Percentiles rank a stretch among this genome's conserved stretches.
Conservation (phyloP, 2,888 invertebrate species). For the Muschampia plurimacula region DNA sequence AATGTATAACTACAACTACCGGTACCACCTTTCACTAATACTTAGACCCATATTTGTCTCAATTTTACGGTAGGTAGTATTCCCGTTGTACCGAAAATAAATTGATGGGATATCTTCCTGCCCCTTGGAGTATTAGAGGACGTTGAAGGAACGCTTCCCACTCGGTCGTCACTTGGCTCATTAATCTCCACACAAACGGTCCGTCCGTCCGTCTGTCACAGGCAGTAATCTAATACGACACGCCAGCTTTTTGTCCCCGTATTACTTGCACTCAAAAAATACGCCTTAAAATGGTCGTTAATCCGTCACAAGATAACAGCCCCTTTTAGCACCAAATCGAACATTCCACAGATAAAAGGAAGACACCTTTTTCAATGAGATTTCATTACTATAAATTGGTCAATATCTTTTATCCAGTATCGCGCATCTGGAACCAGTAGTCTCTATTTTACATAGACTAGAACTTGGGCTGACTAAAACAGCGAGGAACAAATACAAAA, state of each 20-base stretch:
- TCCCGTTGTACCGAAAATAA: slow-evolving; percentile 65
- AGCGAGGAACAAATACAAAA: not conserved
- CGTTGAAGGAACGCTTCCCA: slow-evolving; percentile 67
- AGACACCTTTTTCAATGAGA: slow-evolving; percentile 34
- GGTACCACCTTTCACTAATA: not conserved
- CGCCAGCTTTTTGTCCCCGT: slow-evolving; percentile 81
- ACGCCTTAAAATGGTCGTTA: slow-evolving; percentile 73
- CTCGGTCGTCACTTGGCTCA: slow-evolving; percentile 79
- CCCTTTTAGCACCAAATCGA: slow-evolving; percentile 68
- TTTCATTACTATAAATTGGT: not conserved
- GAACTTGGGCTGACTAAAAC: not conserved
- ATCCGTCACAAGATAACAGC: slow-evolving; percentile 70
- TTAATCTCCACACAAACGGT: slow-evolving; percentile 79
- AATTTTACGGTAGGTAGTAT: slow-evolving; percentile 65
- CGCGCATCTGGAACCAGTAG: not conserved
- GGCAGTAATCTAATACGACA: slow-evolving; percentile 84
- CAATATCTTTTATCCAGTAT: not conserved
- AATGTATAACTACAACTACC: not conserved
- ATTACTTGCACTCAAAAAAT: slow-evolving; percentile 76
- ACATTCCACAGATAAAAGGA: slow-evolving; percentile 61
- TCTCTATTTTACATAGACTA: not conserved
- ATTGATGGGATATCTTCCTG: slow-evolving; percentile 60
- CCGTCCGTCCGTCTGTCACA: slow-evolving; percentile 81
- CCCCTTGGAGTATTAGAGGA: slow-evolving; percentile 55
- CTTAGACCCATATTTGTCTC: slow-evolving; percentile 55